phyloP scores from a whole-genome alignment of 2,797 vertebrate species.

The Amphiprion clarkii region DNA sequence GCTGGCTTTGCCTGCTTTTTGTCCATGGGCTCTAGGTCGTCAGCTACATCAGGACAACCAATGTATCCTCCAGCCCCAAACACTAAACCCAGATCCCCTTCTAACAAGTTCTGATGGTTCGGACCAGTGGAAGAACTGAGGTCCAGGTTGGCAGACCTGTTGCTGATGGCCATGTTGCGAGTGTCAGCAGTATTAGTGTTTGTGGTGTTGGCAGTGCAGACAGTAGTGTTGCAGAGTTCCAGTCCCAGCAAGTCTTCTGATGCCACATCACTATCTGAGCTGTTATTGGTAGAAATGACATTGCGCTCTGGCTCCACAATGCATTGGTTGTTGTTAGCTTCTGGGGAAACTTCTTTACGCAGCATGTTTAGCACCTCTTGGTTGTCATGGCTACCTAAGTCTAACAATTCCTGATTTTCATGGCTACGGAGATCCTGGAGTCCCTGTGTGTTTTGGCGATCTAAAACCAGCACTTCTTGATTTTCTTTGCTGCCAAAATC shows the following conservation, averaged over 20 bases:
- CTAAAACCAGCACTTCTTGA: slow-evolving; percentile 35
- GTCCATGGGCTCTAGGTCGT: slow-evolving; percentile 73
- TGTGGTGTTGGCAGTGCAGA: slow-evolving; percentile 29
- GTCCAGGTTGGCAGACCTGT: slow-evolving; percentile 35
- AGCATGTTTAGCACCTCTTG: slow-evolving; percentile 62
- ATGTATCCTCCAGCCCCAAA: slow-evolving; percentile 79
- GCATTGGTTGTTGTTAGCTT: slow-evolving; percentile 72
- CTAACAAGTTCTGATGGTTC: slow-evolving; percentile 42
- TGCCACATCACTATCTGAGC: slow-evolving; percentile 68
- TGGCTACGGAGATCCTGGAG: slow-evolving; percentile 20
- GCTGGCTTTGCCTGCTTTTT: slow-evolving; percentile 42
- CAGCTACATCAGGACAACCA: slow-evolving; percentile 77
- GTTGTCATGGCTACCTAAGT: slow-evolving; percentile 53
- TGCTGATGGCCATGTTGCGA: slow-evolving; percentile 22
- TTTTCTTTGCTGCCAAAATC: slow-evolving; percentile 45
- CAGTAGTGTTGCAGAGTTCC: slow-evolving; percentile 39
- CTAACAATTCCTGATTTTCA: slow-evolving; percentile 58
- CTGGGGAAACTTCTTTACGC: slow-evolving; percentile 37
- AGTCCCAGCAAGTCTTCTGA: slow-evolving; percentile 63
- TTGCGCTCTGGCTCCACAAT: slow-evolving; percentile 37
- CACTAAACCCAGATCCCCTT: slow-evolving; percentile 71
- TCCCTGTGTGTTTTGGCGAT: slow-evolving; percentile 42
- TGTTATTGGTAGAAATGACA: slow-evolving; percentile 52
- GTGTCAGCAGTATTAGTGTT: slow-evolving; percentile 36
- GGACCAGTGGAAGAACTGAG: slow-evolving; percentile 16